These are phyloP conservation scores for Periplaneta americana DNA, from an alignment of 1,140 invertebrate species.

Conservation along the genomic window DNA sequence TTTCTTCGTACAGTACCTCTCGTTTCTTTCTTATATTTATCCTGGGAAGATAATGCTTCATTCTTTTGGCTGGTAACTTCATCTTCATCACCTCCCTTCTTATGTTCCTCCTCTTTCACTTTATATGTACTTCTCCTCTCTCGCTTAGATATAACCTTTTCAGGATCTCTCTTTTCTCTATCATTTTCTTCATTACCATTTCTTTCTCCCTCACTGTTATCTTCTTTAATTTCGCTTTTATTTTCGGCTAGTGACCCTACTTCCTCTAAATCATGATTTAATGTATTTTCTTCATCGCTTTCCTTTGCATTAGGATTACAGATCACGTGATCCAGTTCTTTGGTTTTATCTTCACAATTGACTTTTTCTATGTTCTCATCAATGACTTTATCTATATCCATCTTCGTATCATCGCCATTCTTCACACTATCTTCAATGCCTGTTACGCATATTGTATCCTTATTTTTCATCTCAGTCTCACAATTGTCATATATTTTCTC, in stretches of 20 bases:
- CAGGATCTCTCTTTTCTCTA: not conserved
- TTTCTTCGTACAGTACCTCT: not conserved
- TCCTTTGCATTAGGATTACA: not conserved
- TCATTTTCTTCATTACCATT: not conserved
- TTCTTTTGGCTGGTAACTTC: not conserved
- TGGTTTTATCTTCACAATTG: not conserved
- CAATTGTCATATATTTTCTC: not conserved
- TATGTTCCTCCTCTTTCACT: too few species aligned
- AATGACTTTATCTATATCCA: not conserved
- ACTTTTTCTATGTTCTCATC: not conserved
- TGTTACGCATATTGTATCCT: not conserved
- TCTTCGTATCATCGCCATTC: not conserved
- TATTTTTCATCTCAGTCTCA: not conserved
- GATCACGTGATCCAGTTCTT: not conserved
- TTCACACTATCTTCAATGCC: not conserved
- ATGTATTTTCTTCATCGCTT: not conserved
- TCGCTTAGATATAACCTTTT: not conserved
- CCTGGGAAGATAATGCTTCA: not conserved
- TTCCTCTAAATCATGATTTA: not conserved
- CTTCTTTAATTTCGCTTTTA: not conserved
- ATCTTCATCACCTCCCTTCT: not conserved
- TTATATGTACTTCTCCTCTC: not conserved
- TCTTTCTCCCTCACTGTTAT: not conserved
- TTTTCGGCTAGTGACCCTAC: not conserved
- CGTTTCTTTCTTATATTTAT: not conserved